A percentile compares a stretch with the other conserved stretches of the same genome.
Evolutionary conservation across 2,888 invertebrate genomes (phyloP).

Genomic region (Eupithecia abbreviata): DNA sequence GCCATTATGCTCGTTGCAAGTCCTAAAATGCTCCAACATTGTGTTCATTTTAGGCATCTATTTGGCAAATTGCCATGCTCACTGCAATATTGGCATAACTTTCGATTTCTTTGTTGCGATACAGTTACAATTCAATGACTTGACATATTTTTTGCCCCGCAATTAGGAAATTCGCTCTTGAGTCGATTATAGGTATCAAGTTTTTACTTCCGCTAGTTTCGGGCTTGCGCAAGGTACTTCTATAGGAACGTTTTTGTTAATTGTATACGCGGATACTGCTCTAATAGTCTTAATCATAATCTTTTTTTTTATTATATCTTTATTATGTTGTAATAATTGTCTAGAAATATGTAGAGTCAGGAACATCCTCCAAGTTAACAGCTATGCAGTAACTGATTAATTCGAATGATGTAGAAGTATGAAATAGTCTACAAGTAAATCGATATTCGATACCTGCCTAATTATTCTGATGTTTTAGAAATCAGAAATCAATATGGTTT

Average conservation of each 20-base stretch:
- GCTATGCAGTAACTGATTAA: neutral
- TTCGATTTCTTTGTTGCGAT: conserved; percentile 49
- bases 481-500: too few species aligned
- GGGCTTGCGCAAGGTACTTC: conserved; percentile 18
- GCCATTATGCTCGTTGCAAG: conserved; percentile 15
- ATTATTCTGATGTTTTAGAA: neutral
- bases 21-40: conserved; percentile 26
- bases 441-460: neutral
- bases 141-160: conserved; percentile 36
- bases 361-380: neutral
- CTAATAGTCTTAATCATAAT: too few species aligned
- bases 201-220: conserved; percentile 8
- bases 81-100: conserved; percentile 37
- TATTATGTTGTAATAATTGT: neutral
- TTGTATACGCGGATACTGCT: neutral
- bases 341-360: neutral
- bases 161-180: conserved; percentile 21
- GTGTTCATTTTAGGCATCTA: conserved; percentile 33
- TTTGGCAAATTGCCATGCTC: conserved; percentile 44
- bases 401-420: neutral
- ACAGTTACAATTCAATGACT: conserved; percentile 34
- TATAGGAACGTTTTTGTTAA: neutral
- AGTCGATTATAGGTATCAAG: conserved; percentile 21
- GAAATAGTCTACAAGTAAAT: neutral
- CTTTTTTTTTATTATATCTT: neutral